Evolutionary conservation across 1,140 invertebrate species (phyloP).

Genomic region (Oryzaephilus surinamensis): DNA sequence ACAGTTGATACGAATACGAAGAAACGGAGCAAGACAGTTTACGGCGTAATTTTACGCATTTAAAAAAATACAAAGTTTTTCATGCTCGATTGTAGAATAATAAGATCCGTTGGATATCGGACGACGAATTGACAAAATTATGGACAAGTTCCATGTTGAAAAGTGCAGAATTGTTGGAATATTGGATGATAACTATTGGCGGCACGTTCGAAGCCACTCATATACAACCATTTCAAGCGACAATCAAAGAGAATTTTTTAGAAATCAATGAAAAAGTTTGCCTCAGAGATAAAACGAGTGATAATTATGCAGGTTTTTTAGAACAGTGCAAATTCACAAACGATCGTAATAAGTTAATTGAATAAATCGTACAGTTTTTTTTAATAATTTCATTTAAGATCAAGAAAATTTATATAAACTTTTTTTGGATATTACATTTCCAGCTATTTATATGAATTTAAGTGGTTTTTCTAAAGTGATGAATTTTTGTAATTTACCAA

Average conservation of each 20-base stretch:
- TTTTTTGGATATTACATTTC: slow-evolving; percentile 36
- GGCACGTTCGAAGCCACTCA: slow-evolving; percentile 6
- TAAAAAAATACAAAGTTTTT: not conserved
- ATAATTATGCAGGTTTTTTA: slow-evolving; percentile 21
- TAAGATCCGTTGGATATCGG: slow-evolving; percentile 22
- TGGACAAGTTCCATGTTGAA: slow-evolving; percentile 14
- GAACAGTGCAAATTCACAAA: slow-evolving; percentile 16
- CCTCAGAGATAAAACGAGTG: too few relatives aligned
- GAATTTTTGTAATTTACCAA: slow-evolving; percentile 37
- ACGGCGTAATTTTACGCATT: slow-evolving; percentile 19
- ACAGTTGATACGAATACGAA: slow-evolving; percentile 12
- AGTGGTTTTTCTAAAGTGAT: slow-evolving; percentile 36
- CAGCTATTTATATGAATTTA: slow-evolving; percentile 36
- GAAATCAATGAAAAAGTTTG: slow-evolving; percentile 23
- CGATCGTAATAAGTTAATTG: slow-evolving; percentile 21
- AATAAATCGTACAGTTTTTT: not conserved
- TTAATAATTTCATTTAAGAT: slow-evolving; percentile 4
- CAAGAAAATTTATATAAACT: slow-evolving; percentile 30
- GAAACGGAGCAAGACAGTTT: slow-evolving; percentile 21
- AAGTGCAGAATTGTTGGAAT: slow-evolving; percentile 24
- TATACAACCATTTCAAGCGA: slow-evolving; percentile 6
- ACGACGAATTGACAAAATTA: slow-evolving; percentile 20
- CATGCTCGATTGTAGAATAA: slow-evolving; percentile 17
- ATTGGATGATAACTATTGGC: slow-evolving; percentile 6
- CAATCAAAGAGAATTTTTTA: slow-evolving; percentile 19